A percentile compares a stretch with the other conserved stretches of the same genome.
phyloP scores from a whole-genome alignment of 1,140 invertebrate species.

The Eurytemora carolleeae region DNA sequence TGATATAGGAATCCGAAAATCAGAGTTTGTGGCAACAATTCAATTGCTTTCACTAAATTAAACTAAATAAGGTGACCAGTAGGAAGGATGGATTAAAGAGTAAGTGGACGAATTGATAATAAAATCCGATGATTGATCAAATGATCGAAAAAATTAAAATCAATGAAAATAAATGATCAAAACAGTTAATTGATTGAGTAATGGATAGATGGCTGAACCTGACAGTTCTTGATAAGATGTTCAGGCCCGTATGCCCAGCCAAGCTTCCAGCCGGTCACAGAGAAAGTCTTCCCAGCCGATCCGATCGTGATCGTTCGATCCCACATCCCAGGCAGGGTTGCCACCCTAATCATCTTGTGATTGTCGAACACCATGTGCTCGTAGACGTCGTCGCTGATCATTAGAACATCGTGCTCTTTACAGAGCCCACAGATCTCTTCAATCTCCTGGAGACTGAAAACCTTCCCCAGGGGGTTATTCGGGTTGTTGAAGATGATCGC shows the following conservation, averaged over 20 bases:
- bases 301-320: constrained; percentile 91
- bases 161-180: not conserved
- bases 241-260: constrained; percentile 89
- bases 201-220: too few relatives aligned
- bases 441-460: constrained; percentile 32
- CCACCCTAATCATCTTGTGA: constrained; percentile 68
- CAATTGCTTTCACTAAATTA: too few relatives aligned
- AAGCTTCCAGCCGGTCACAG: constrained; percentile 88
- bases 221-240: constrained; percentile 52
- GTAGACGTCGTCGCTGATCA: constrained; percentile 91
- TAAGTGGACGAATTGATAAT: too few relatives aligned
- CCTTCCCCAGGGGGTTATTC: constrained; percentile 57
- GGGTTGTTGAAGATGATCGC: constrained; percentile 88
- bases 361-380: constrained; percentile 87
- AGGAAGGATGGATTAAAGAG: too few relatives aligned
- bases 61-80: too few relatives aligned
- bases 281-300: constrained; percentile 93
- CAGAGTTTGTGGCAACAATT: too few relatives aligned
- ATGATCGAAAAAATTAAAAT: too few relatives aligned
- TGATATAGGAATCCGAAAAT: too few relatives aligned
- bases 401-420: constrained; percentile 75
- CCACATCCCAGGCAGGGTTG: constrained; percentile 90
- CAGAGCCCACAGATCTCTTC: constrained; percentile 63
- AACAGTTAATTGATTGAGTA: not conserved
- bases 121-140: too few relatives aligned